Evolutionary conservation across 2,113 vertebrate species (phyloP).

Genomic region (Seriola aureovittata): DNA sequence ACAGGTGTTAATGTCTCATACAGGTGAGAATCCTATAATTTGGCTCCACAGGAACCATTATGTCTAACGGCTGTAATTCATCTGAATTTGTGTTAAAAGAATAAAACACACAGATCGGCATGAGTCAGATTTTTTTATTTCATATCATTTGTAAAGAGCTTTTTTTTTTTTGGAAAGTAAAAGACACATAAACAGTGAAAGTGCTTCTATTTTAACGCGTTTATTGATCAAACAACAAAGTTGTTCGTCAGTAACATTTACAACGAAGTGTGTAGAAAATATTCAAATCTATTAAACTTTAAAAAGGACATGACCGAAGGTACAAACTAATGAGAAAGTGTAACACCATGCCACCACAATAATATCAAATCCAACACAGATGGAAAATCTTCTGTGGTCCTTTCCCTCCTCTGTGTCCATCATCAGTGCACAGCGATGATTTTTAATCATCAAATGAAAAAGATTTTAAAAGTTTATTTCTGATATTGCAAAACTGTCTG

Average conservation of each 20-base stretch:
- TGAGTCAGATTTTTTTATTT: slow-evolving; percentile 12
- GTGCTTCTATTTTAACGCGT: slow-evolving; percentile 37
- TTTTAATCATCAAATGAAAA: slow-evolving; percentile 8
- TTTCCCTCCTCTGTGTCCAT: neutral
- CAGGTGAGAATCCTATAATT: neutral
- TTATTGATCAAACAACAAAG: slow-evolving; percentile 15
- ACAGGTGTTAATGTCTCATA: neutral
- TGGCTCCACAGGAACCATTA: neutral
- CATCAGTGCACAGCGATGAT: slow-evolving; percentile 26
- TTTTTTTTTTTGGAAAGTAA: neutral
- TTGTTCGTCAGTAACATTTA: slow-evolving; percentile 47
- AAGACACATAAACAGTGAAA: slow-evolving; percentile 13
- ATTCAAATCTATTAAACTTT: slow-evolving; percentile 8
- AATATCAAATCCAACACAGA: slow-evolving; percentile 8
- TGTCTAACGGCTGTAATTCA: neutral
- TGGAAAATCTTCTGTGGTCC: neutral
- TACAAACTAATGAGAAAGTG: neutral
- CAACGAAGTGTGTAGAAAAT: slow-evolving; percentile 32
- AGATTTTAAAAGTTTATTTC: slow-evolving; percentile 32
- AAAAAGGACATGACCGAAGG: slow-evolving; percentile 16
- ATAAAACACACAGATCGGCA: slow-evolving; percentile 17
- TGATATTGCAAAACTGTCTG: slow-evolving; percentile 23
- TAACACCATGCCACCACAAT: slow-evolving; percentile 26
- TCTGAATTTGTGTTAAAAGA: neutral
- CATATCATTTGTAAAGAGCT: neutral